Conservation (phyloP, 1,140 invertebrate species). For the Fopius arisanus region DNA sequence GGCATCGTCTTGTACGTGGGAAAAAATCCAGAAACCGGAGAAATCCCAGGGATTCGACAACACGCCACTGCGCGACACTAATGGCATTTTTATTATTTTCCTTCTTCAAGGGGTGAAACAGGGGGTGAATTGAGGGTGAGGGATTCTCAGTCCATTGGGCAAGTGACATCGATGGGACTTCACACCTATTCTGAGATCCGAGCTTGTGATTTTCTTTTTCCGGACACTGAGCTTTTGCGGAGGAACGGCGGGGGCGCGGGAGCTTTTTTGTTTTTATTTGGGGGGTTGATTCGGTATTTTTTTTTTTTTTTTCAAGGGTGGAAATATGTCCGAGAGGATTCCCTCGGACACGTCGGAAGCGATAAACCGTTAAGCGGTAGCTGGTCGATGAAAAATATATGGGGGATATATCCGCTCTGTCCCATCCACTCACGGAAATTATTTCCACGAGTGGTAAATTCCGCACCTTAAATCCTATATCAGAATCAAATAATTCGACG, state of each 20-base stretch:
- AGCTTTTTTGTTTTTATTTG: not conserved
- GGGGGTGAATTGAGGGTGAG: slow-evolving; percentile 23
- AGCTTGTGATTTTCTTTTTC: slow-evolving; percentile 6
- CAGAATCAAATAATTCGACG: too few relatives aligned
- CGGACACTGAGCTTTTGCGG: not conserved
- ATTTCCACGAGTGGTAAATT: slow-evolving; percentile 16
- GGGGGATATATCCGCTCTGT: slow-evolving; percentile 23
- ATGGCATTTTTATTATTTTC: slow-evolving; percentile 65
- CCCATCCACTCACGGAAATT: slow-evolving; percentile 15
- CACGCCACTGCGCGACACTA: slow-evolving; percentile 47
- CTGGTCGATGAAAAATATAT: slow-evolving; percentile 31
- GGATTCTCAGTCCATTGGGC: slow-evolving; percentile 61
- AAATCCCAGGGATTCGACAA: slow-evolving; percentile 18
- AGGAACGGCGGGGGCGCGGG: not conserved
- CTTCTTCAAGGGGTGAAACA: not conserved
- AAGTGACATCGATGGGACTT: slow-evolving; percentile 52
- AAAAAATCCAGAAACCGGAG: slow-evolving; percentile 2
- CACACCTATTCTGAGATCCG: slow-evolving; percentile 40
- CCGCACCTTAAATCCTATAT: not conserved
- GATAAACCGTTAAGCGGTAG: slow-evolving; percentile 47
- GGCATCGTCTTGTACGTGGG: slow-evolving; percentile 17
- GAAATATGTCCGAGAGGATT: slow-evolving; percentile 26
- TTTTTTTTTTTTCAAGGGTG: slow-evolving; percentile 22
- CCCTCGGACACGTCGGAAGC: slow-evolving; percentile 37
- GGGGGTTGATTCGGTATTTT: slow-evolving; percentile 29